Base-by-base conservation (phyloP, 2,113 vertebrate species). In the Chloroceryle aenea region DNA sequence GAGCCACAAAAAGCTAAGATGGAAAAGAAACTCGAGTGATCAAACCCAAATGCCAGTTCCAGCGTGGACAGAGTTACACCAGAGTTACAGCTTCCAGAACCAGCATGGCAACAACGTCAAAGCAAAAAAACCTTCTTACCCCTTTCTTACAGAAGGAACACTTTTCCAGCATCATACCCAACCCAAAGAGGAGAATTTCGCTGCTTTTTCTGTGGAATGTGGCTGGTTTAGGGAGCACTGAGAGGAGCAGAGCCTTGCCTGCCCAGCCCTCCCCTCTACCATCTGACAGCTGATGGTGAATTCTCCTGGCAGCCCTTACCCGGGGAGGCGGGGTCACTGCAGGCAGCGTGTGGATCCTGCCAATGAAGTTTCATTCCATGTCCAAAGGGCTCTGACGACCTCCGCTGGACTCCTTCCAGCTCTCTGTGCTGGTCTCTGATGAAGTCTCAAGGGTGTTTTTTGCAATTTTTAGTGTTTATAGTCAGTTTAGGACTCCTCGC, bases 81-180 rank as follows among this genome's bases (percentile, higher is more conserved):
- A 32, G 10, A 40, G 56, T 64, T 32, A 16, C 14, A 66, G 66
- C 2, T 1, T 10, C 63, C 40, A 3, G 9, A 15, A 23, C 22
- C 34, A 32, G 9, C 10, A 13, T 1, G 22, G 22, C 4, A 56
- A 55, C 77, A 74, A 47, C 0, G 3, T 2, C 56, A 36, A 67
- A 81, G 47, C 32, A 32, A 30, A 21, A 48, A 4, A 36, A 40
- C 38, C 12, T 43, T 10, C 92, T 93, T 36, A 96, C 89, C 94
- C 62, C 59, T 22, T 58, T 89, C 7, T 40, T 27, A 17, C 93
- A 94, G 48, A 56, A 78, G 17, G 85, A 77, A 52, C 90, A 77
- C 52, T 75, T 86, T 12, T 63, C 87, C 89, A 73, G 68, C 87
- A 93, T 90, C 83, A 82, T 30, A 42, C n/a, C 18, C 29, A 32